Base-by-base conservation (phyloP, 2,888 invertebrate species). In the Actias luna region DNA sequence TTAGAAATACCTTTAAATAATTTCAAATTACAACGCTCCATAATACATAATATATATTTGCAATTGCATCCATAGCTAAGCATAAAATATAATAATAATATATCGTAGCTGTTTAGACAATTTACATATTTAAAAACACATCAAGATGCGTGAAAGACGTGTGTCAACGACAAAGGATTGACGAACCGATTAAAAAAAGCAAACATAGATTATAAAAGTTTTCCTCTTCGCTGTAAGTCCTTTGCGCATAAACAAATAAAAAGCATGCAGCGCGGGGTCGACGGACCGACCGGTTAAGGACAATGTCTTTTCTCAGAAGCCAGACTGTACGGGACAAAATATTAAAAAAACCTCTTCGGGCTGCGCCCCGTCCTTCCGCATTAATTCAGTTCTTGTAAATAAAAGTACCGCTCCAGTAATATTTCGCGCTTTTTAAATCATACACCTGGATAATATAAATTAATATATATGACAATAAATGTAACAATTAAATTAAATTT, bases 221-320 rank as follows among this genome's bases (percentile, higher is more conserved):
- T 68, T 65, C 62, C 64, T 63, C 69, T 65, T 67, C 66, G 65
- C 29, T 29, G 55, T 55, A 57, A 39, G 55, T 29, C 55, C 55
- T 55, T 55, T 63, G 65, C 74, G 72, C 73, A 77, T 79, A 85
- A 82, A 81, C 77, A 82, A 86, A 80, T 72, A 79, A 77, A 82
- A 80, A 78, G 75, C 71, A 69, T 60, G 60, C 46, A 58, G 60
- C 59, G 62, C 67, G 77, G 77, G 89, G 87, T 89, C 88, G 77
- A 77, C 73, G 88, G 66, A 71, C 88, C 67, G 71, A 69, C 72
- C 72, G 75, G 74, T 71, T 78, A 82, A 83, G 87, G 83, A 88
- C 89, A 84, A 83, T 83, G 88, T 83, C 85, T 84, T 78, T 89
- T 89, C 90, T 80, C 73, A 78, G 90, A 89, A 90, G 67, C 73